phyloP scores from a whole-genome alignment of 37 sponge, comb jelly and placozoan species.

The Halisarca cf. caerulea region DNA sequence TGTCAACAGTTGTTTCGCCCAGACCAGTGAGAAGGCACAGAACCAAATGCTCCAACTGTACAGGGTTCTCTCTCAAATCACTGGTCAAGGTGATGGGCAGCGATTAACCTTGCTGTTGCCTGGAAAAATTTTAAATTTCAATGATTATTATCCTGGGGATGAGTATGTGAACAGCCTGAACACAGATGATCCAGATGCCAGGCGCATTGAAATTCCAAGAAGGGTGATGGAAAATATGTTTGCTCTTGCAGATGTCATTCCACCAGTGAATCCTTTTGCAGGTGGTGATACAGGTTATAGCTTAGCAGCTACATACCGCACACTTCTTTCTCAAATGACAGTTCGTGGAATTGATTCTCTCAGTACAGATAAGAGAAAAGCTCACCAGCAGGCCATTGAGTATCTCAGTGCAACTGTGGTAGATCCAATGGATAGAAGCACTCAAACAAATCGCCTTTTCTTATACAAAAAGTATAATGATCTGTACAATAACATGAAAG shows the following conservation, averaged over 20 bases:
- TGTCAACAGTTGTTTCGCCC: too few relatives aligned
- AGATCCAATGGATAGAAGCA: background rate
- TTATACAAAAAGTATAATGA: constrained; percentile 1
- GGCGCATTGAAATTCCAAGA: constrained; percentile 19
- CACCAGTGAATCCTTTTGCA: constrained; percentile 18
- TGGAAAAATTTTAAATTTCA: constrained; percentile 31
- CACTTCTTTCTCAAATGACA: constrained; percentile 11
- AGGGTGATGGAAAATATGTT: constrained; percentile 46
- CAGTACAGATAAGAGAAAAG: constrained; percentile 20
- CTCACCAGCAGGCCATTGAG: background rate
- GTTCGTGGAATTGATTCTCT: constrained; percentile 11
- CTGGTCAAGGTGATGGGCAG: background rate
- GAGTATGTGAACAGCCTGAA: constrained; percentile 21
- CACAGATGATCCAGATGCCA: constrained; percentile 17
- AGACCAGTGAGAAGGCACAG: too few relatives aligned
- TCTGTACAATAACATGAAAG: background rate
- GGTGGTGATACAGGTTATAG: constrained; percentile 37
- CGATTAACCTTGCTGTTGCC: constrained; percentile 39
- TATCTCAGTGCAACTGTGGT: background rate
- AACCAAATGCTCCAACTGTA: too few relatives aligned
- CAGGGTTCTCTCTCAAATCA: too few relatives aligned
- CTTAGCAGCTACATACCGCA: constrained; percentile 7
- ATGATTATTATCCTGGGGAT: constrained; percentile 38
- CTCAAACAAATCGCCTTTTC: background rate
- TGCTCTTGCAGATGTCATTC: constrained; percentile 16